A percentile compares a stretch with the other conserved stretches of the same genome.
These are phyloP conservation scores for Oxycera nigricornis DNA, from an alignment of 2,888 invertebrate genomes.

Conservation along the genomic window DNA sequence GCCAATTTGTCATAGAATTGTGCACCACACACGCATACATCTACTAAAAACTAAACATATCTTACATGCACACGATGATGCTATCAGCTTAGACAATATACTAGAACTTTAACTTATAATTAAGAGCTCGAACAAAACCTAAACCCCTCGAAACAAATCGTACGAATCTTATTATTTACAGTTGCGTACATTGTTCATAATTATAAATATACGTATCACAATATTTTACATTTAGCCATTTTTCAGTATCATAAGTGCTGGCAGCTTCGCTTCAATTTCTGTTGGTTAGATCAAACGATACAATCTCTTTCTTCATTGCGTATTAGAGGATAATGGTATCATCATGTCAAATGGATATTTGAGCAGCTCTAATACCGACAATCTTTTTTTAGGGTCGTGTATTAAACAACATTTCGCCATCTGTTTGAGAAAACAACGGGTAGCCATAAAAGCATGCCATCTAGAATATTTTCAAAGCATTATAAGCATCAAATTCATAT, in stretches of 20 bases:
- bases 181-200: neutral
- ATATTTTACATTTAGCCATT: neutral
- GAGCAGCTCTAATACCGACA: constrained; percentile 58
- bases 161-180: no score
- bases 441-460: neutral
- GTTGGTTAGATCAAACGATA: neutral
- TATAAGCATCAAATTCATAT: neutral
- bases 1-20: constrained; percentile 12
- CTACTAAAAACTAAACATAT: neutral
- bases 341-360: constrained; percentile 61
- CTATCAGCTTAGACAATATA: neutral
- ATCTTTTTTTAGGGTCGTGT: constrained; percentile 59
- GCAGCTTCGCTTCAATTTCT: neutral
- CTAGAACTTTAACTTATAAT: neutral
- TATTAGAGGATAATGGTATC: constrained; percentile 52
- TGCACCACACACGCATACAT: neutral
- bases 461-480: neutral
- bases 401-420: constrained; percentile 59
- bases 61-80: neutral
- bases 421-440: constrained; percentile 49
- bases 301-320: neutral
- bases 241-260: no score
- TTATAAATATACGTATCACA: neutral
- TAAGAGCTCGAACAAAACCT: neutral
- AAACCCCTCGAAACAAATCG: no score